Percentiles rank a stretch among this genome's conserved stretches.
Conservation (phyloP, 2,113 vertebrate species). For the Spizaetus ornatus region DNA sequence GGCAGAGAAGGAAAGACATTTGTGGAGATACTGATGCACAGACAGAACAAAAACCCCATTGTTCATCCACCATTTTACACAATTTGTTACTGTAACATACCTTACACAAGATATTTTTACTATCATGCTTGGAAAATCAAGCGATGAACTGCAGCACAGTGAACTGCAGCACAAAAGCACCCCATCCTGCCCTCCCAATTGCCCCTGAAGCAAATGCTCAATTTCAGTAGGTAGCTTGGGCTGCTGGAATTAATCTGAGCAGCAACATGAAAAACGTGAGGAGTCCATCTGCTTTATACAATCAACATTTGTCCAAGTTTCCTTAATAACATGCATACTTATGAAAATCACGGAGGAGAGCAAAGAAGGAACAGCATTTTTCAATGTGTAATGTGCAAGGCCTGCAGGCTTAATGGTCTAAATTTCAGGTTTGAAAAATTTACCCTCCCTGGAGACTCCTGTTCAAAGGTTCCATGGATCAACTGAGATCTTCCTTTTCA, state of each 20-base stretch:
- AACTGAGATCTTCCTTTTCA: not conserved
- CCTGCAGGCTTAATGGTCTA: constrained; percentile 20
- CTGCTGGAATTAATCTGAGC: constrained; percentile 3
- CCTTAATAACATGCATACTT: not conserved
- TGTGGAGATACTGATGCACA: not conserved
- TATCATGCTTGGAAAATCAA: not conserved
- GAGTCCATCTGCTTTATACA: not conserved
- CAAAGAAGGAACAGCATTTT: not conserved
- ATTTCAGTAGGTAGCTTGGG: not conserved
- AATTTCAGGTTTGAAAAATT: constrained; percentile 46
- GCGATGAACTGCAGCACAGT: not conserved
- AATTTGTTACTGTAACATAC: not conserved
- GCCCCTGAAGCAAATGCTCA: not conserved
- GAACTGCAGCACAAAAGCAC: not conserved
- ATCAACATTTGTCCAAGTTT: constrained; percentile 22
- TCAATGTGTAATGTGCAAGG: not conserved
- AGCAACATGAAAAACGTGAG: not conserved
- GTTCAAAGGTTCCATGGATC: constrained; percentile 7
- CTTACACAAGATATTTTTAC: not conserved
- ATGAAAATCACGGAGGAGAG: constrained; percentile 8
- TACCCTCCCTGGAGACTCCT: not conserved
- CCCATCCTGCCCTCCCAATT: not conserved
- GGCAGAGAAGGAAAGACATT: not conserved
- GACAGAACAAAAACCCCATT: not conserved
- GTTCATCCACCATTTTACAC: not conserved